Base-by-base conservation (phyloP, 2,113 vertebrate species). In the Oreochromis tanganicae region DNA sequence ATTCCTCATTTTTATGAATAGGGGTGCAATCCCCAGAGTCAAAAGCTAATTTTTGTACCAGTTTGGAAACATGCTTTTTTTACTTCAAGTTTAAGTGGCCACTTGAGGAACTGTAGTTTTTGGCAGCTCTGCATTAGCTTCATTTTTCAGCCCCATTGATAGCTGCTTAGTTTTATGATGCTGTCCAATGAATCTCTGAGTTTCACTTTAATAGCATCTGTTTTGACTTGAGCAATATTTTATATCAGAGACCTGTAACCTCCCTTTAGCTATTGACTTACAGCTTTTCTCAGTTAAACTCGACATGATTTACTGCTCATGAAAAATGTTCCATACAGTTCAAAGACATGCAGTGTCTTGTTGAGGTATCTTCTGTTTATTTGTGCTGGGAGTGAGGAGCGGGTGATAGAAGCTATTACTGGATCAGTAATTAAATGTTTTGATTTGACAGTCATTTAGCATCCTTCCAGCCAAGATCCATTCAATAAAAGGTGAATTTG, bases 281-380 rank as follows among this genome's bases (percentile, higher is more conserved):
- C 29, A 83, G 6, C 24, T 50, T 34, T 52, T 75, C 54, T 71
- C 24, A 84, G 56, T 27, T 71, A 10, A 66, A 61, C 57, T 46
- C 38, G 0, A 66, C 24, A 34, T 71, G 73, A 82, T 71, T 83
- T 48, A 75, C 56, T 46, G 57, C 38, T 78, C 27, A 13, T 87
- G 61, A 82, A 41, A 81, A 81, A 86, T 71, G 38, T 57, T n/a
- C 3, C 32, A 9, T 2, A 4, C 66, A 56, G 81, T 85, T 92
- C 78, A 81, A 63, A 5, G 61, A 43, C 88, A 5, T 75, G 93
- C 81, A 29, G 80, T 2, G 43, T 86, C 89, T 87, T 91, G 92
- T 91, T 88, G 1, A 36, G 19, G 21, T 24, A 32, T n/a, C 38
- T 14, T 66, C 63, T 66, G 3, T 85, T 54, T 85, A 14, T 71